Evolutionary conservation across 2,113 vertebrate species (phyloP).

Genomic region (Eulemur macaco): DNA sequence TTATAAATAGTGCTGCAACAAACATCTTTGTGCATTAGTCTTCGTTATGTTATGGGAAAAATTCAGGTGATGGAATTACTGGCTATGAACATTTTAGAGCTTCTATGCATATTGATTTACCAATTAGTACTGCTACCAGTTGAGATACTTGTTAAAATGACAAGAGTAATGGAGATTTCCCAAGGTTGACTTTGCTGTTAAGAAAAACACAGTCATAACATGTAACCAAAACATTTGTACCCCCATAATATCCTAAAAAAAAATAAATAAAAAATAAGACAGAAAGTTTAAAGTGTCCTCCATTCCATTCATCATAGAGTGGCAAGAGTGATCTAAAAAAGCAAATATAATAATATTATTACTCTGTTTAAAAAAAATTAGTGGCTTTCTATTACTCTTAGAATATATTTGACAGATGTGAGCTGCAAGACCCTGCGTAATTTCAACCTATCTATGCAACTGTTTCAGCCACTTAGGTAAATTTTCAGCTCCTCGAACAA

Average conservation of each 20-base stretch:
- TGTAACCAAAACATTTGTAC: no score
- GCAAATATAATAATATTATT: background rate
- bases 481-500: background rate
- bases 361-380: background rate
- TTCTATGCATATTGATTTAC: background rate
- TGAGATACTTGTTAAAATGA: background rate
- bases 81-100: background rate
- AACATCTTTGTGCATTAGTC: background rate
- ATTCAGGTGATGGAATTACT: background rate
- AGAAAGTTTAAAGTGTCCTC: background rate
- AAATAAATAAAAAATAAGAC: background rate
- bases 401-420: background rate
- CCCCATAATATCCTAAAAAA: no score
- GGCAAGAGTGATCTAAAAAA: background rate
- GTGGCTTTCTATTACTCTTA: background rate
- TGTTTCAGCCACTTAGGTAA: background rate
- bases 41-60: background rate
- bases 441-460: background rate
- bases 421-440: background rate
- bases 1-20: background rate
- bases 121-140: background rate
- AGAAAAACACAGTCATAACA: background rate
- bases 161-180: background rate
- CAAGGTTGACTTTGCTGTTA: background rate
- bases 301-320: background rate